phyloP scores from a whole-genome alignment of 2,888 invertebrate species.

The Formica aserva region DNA sequence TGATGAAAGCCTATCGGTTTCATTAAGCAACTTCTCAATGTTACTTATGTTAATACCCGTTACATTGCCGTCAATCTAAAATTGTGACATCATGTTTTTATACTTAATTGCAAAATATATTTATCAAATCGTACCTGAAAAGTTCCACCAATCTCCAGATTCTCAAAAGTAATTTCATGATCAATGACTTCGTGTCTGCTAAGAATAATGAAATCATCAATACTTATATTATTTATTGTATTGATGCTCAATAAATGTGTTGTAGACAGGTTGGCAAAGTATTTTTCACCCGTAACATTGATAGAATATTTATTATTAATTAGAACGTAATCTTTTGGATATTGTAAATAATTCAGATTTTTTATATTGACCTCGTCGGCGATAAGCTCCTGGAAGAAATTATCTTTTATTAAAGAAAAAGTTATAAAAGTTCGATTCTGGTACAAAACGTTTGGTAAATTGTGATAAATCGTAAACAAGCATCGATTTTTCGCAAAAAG shows the following conservation, averaged over 20 bases:
- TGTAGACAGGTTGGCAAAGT: constrained; percentile 85
- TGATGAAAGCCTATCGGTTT: constrained; percentile 84
- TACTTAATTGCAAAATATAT: background rate
- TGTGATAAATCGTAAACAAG: background rate
- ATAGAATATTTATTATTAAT: constrained; percentile 79
- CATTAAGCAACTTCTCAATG: constrained; percentile 82
- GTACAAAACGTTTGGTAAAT: background rate
- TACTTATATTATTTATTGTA: constrained; percentile 86
- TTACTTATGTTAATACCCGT: constrained; percentile 82
- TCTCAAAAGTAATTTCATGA: constrained; percentile 86
- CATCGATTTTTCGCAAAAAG: background rate
- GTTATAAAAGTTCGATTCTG: background rate
- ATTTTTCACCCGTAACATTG: constrained; percentile 86
- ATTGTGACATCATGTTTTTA: background rate
- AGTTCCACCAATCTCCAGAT: constrained; percentile 86
- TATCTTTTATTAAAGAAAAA: background rate
- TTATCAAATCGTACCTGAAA: constrained; percentile 84
- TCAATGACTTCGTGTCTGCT: constrained; percentile 85
- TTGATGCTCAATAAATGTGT: constrained; percentile 83
- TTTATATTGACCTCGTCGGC: constrained; percentile 76
- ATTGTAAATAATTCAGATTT: constrained; percentile 86
- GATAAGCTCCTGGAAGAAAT: constrained; percentile 57
- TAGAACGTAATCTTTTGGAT: constrained; percentile 87
- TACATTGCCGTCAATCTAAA: constrained; percentile 86
- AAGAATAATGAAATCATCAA: constrained; percentile 86